These are phyloP conservation scores for Leptopilina boulardi DNA, from an alignment of 1,140 invertebrate genomes.

Conservation along the genomic window DNA sequence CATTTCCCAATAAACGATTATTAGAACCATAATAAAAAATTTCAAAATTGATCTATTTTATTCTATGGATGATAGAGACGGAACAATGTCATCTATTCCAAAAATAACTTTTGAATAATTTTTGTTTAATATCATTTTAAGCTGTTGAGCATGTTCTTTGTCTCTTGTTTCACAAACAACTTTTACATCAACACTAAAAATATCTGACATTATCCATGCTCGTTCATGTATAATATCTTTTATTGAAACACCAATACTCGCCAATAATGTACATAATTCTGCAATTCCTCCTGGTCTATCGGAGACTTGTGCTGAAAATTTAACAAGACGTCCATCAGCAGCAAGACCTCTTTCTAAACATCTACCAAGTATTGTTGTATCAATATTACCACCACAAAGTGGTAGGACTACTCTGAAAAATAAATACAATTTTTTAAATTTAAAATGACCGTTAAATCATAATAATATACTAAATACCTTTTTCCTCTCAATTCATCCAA, in stretches of 20 bases:
- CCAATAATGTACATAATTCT: constrained; percentile 87
- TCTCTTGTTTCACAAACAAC: constrained; percentile 92
- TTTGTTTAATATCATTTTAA: constrained; percentile 79
- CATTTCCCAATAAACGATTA: no score
- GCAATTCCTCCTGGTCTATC: constrained; percentile 92
- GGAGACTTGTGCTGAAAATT: constrained; percentile 90
- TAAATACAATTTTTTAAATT: constrained; percentile 34
- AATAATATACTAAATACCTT: constrained; percentile 82
- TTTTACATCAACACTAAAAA: constrained; percentile 90
- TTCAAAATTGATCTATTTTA: no score
- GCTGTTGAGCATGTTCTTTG: constrained; percentile 82
- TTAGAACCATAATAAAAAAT: no score
- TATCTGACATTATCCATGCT: constrained; percentile 92
- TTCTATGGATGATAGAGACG: background rate
- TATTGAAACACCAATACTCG: constrained; percentile 89
- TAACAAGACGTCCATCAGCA: constrained; percentile 89
- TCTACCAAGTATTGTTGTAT: constrained; percentile 91
- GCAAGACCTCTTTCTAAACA: constrained; percentile 93
- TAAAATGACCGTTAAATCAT: no score
- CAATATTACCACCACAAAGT: constrained; percentile 94
- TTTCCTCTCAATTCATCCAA: constrained; percentile 90
- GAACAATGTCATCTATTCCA: constrained; percentile 37
- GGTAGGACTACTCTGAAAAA: constrained; percentile 86
- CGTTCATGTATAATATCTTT: constrained; percentile 96
- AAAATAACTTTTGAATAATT: constrained; percentile 78